Conservation (phyloP, 2,797 vertebrate species). For the Lerista edwardsae region DNA sequence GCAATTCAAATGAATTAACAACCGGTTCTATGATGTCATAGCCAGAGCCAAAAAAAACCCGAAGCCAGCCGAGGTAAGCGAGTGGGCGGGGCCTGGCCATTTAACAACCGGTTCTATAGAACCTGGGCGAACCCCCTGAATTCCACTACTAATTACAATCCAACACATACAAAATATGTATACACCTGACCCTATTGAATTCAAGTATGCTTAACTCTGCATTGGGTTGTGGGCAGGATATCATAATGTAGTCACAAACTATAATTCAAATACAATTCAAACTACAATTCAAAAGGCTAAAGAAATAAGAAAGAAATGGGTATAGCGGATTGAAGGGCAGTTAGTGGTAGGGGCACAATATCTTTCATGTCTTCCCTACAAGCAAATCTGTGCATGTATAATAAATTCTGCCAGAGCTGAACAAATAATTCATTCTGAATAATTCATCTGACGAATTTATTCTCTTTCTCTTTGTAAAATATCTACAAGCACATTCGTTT, state of each 20-base stretch:
- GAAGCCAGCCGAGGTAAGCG: too few relatives aligned
- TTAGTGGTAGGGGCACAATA: constrained; percentile 27
- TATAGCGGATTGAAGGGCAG: constrained; percentile 40
- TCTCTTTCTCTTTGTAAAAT: constrained; percentile 52
- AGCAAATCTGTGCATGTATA: constrained; percentile 31
- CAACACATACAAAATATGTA: neutral
- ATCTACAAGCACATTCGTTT: constrained; percentile 55
- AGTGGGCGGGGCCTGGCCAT: too few relatives aligned
- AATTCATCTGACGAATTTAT: constrained; percentile 57
- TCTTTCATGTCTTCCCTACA: constrained; percentile 22
- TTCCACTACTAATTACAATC: too few relatives aligned
- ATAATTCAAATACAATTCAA: constrained; percentile 3
- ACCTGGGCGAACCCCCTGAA: too few relatives aligned
- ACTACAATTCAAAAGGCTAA: constrained; percentile 16
- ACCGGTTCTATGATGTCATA: too few relatives aligned
- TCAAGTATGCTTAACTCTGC: neutral
- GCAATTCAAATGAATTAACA: too few relatives aligned
- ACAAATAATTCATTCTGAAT: constrained; percentile 66
- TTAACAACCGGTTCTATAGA: too few relatives aligned
- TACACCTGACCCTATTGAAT: neutral
- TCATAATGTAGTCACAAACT: constrained; percentile 44
- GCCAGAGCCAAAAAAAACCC: too few relatives aligned
- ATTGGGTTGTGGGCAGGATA: neutral
- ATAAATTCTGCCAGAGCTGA: constrained; percentile 45
- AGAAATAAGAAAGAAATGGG: constrained; percentile 45